Base-by-base conservation (phyloP, 2,797 vertebrate genomes). In the Sebastes steindachneri region DNA sequence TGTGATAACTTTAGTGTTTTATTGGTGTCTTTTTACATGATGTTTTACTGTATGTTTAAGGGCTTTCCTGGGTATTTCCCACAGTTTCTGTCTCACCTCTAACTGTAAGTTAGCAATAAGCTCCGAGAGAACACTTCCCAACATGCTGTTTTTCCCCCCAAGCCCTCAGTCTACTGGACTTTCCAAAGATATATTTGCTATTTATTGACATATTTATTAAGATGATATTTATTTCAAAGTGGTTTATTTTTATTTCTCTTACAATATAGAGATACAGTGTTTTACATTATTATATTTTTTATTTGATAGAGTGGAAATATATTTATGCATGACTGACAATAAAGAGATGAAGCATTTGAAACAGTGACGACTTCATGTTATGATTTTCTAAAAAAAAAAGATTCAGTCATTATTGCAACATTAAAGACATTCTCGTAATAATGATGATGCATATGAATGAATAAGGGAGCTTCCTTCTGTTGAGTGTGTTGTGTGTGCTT, bases 141-240 rank as follows among this genome's bases (percentile, higher is more conserved):
- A 88, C 84, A 91, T 92, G 82, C 82, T 87, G 86, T 89, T 92
- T 84, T 77, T 74, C 35, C 62, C 35, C 73, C 76, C 12, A 19
- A 74, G 9, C 11, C 65, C 72, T 88, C 63, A 69, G 69, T 83
- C 19, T 79, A 73, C 80, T 77, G 93, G 90, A 95, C 92, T 96
- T 96, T 94, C 93, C 95, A 86, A 58, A 86, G 25, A 88, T 62
- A 70, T 87, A 89, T 86, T 88, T 86, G 35, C 80, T 95, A 95
- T 94, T 94, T 94, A 94, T 93, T 92, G 14, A 85, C 19, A 70
- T 94, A 93, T 94, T 94, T 95, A 94, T 95, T 90, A 62, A 68
- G 17, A 48, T 73, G 8, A 12, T 93, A 91, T 94, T 95, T 93
- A 94, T 95, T 93, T 88, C 4, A 83, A 82, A 79, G 84, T 85